Conservation (phyloP, 1,140 invertebrate genomes). For the Drosophila biarmipes region DNA sequence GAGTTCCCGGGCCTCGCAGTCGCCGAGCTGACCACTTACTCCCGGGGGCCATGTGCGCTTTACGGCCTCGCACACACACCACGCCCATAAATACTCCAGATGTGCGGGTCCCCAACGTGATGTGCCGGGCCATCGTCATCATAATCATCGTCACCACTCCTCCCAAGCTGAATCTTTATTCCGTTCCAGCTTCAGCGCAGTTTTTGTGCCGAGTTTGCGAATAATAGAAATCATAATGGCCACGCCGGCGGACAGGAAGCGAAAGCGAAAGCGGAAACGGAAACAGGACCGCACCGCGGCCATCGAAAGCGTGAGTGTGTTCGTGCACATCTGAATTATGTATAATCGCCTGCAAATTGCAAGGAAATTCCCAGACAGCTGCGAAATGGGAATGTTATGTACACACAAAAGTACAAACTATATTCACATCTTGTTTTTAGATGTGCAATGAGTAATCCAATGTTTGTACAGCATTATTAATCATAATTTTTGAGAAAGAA, state of each 20-base stretch:
- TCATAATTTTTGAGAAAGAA: too few species aligned
- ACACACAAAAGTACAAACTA: background rate
- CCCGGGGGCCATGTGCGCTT: slow-evolving; percentile 58
- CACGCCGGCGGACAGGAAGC: slow-evolving; percentile 27
- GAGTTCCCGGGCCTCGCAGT: background rate
- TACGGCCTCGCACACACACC: slow-evolving; percentile 31
- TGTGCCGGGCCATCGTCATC: slow-evolving; percentile 19
- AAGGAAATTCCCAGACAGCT: background rate
- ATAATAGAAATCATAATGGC: slow-evolving; percentile 49
- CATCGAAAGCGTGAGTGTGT: slow-evolving; percentile 1
- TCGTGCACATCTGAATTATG: slow-evolving; percentile 17
- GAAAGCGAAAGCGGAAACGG: slow-evolving; percentile 20
- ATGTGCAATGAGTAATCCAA: background rate
- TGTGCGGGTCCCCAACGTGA: slow-evolving; percentile 29
- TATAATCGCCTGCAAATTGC: slow-evolving; percentile 17
- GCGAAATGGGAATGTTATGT: background rate
- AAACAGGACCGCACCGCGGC: slow-evolving; percentile 3
- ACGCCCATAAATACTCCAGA: slow-evolving; percentile 13
- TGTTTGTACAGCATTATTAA: background rate
- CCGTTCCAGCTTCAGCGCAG: slow-evolving; percentile 48
- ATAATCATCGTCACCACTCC: slow-evolving; percentile 38
- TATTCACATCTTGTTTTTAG: too few species aligned
- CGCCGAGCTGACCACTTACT: slow-evolving; percentile 48
- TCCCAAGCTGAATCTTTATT: slow-evolving; percentile 59
- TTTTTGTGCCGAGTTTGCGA: slow-evolving; percentile 53